A percentile compares a stretch with the other conserved stretches of the same genome.
Conservation (phyloP, 2,113 vertebrate species). For the Damaliscus lunatus region DNA sequence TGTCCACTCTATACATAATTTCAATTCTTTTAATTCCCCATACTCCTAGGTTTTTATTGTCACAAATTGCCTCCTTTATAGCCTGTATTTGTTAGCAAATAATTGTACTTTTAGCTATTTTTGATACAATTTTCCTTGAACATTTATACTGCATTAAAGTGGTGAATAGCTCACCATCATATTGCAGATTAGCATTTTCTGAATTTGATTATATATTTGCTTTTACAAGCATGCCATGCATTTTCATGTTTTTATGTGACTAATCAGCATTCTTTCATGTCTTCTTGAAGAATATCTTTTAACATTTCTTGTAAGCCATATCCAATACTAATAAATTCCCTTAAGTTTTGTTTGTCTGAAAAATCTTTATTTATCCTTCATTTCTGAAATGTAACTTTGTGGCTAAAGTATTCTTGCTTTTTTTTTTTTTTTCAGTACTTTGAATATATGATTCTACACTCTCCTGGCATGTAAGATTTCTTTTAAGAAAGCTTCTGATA, state of each 20-base stretch:
- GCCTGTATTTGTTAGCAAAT: background rate
- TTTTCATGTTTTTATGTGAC: background rate
- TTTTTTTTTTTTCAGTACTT: background rate
- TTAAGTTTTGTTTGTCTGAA: background rate
- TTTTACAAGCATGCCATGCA: background rate
- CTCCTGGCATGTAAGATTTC: background rate
- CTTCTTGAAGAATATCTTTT: background rate
- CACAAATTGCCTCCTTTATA: background rate
- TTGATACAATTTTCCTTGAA: background rate
- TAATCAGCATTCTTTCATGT: background rate
- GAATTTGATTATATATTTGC: background rate
- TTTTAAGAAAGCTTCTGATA: background rate
- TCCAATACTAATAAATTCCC: background rate
- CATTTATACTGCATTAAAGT: background rate
- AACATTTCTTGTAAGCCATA: background rate
- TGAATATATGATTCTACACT: background rate
- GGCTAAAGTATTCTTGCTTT: background rate
- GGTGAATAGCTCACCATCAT: background rate
- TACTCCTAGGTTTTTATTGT: background rate
- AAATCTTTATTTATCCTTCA: background rate
- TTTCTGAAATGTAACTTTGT: background rate
- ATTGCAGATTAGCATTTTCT: background rate
- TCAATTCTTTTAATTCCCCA: background rate
- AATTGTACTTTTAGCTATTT: background rate
- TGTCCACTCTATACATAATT: background rate